Percentiles rank a stretch among this genome's conserved stretches.
Conservation (phyloP, 2,113 vertebrate species). For the Calidris pugnax region DNA sequence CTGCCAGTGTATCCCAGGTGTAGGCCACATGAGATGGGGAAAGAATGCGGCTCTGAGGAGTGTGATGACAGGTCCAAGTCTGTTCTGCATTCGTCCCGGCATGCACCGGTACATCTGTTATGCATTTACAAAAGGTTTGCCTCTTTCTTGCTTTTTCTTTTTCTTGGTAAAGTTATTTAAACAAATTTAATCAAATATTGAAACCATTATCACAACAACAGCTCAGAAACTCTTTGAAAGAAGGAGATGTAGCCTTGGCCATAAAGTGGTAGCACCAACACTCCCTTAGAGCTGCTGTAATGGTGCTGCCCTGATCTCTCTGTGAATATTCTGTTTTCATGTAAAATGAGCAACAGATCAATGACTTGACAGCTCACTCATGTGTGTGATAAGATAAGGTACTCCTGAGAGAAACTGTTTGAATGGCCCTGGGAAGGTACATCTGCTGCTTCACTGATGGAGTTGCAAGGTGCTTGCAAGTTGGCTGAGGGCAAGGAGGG, state of each 20-base stretch:
- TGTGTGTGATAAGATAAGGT: not conserved
- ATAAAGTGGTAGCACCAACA: not conserved
- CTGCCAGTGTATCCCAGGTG: slow-evolving; percentile 33
- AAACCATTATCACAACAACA: not conserved
- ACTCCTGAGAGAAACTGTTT: not conserved
- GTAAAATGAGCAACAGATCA: not conserved
- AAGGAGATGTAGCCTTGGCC: not conserved
- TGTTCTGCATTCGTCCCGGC: not conserved
- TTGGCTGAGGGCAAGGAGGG: not conserved
- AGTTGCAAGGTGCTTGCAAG: not conserved
- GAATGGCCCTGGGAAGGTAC: not conserved
- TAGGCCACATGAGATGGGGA: not conserved
- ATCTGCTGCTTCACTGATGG: not conserved
- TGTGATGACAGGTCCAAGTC: slow-evolving; percentile 16
- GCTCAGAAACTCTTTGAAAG: not conserved
- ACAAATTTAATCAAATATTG: not conserved
- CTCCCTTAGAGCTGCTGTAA: not conserved
- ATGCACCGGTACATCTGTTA: not conserved
- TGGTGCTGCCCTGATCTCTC: not conserved
- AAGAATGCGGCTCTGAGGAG: slow-evolving; percentile 25
- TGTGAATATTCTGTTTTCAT: not conserved
- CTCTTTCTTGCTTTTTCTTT: not conserved
- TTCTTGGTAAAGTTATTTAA: not conserved
- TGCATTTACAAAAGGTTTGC: not conserved
- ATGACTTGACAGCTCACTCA: not conserved